Evolutionary conservation across 2,888 invertebrate genomes (phyloP).

Genomic region (Piscicola geometra): DNA sequence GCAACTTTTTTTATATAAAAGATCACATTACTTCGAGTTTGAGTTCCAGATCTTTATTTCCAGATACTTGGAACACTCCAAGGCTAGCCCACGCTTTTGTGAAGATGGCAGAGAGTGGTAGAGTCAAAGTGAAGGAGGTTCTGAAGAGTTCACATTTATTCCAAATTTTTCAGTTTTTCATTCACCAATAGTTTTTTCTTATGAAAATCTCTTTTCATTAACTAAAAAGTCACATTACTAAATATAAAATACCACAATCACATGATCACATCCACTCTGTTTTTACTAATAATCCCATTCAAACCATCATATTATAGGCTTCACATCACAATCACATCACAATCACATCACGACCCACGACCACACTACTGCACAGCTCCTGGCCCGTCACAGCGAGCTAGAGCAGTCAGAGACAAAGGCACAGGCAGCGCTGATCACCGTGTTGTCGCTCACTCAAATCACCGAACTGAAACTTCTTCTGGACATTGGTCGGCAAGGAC

Average conservation of each 20-base stretch:
- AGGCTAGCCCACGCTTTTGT: slow-evolving; percentile 45
- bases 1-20: too few species aligned
- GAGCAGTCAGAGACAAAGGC: slow-evolving; percentile 47
- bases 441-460: slow-evolving; percentile 45
- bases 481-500: slow-evolving; percentile 45
- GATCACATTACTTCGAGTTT: too few species aligned
- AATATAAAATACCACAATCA: too few species aligned
- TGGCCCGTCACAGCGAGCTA: slow-evolving; percentile 45
- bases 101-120: slow-evolving; percentile 46
- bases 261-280: too few species aligned
- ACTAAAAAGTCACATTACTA: too few species aligned
- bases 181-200: neutral
- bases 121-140: slow-evolving; percentile 46
- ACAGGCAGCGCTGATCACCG: slow-evolving; percentile 44
- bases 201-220: too few species aligned
- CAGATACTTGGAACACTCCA: slow-evolving; percentile 45
- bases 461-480: slow-evolving; percentile 45
- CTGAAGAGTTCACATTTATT: slow-evolving; percentile 21
- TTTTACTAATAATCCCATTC: too few species aligned
- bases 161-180: neutral
- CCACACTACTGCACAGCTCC: too few species aligned
- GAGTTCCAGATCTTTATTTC: slow-evolving; percentile 4
- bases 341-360: too few species aligned
- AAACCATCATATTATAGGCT: too few species aligned
- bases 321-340: too few species aligned